These are phyloP conservation scores for Trachemys scripta DNA, from an alignment of 2,113 vertebrate species.

Conservation along the genomic window DNA sequence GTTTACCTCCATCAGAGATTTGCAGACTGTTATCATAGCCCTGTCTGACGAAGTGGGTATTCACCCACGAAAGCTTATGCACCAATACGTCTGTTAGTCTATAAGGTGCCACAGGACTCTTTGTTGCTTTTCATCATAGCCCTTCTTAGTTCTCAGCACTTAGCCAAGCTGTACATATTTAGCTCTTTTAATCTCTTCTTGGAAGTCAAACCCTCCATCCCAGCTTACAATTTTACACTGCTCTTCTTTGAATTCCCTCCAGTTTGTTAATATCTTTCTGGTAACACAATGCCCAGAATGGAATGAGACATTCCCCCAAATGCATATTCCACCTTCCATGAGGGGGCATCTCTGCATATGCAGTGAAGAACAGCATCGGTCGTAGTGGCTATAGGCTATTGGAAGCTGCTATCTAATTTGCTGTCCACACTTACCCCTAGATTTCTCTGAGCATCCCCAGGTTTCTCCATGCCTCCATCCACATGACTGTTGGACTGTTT, in stretches of 20 bases:
- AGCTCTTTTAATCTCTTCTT: not conserved
- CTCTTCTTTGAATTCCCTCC: not conserved
- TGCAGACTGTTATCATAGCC: not conserved
- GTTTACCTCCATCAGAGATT: not conserved
- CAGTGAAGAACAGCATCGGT: too few species aligned
- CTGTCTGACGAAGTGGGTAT: too few species aligned
- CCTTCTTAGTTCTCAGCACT: rapidly evolving
- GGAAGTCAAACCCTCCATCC: not conserved
- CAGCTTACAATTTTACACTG: not conserved
- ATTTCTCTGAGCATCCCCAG: not conserved
- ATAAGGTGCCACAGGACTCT: too few species aligned
- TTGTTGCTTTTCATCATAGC: not conserved
- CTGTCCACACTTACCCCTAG: not conserved
- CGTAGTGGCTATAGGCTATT: not conserved
- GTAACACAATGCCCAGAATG: not conserved
- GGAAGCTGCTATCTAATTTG: not conserved
- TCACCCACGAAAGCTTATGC: too few species aligned
- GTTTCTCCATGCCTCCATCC: not conserved
- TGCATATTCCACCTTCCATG: not conserved
- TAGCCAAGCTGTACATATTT: not conserved
- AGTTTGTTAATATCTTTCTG: not conserved
- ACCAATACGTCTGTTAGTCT: too few species aligned
- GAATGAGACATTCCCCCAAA: not conserved
- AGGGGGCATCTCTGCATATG: not conserved
- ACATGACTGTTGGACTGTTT: not conserved